Evolutionary conservation across 2,888 invertebrate genomes (phyloP).

Genomic region (Cataglyphis livida): DNA sequence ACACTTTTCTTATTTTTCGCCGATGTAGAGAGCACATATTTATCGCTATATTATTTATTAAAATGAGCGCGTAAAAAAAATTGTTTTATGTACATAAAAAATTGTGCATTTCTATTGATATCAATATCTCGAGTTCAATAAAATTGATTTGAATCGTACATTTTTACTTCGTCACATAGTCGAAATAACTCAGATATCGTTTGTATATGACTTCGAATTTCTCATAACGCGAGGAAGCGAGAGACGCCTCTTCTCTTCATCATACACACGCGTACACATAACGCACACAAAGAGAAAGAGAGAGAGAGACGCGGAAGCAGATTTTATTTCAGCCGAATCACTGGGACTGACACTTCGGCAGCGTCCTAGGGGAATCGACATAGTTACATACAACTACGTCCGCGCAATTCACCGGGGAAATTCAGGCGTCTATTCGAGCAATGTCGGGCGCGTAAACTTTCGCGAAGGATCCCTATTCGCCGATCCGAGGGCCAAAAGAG

Average conservation of each 20-base stretch:
- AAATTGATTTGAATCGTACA: background rate
- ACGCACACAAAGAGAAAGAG: background rate
- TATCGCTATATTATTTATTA: background rate
- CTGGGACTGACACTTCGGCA: constrained; percentile 70
- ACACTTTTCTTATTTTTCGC: constrained; percentile 5
- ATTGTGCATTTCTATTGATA: background rate
- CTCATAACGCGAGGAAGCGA: background rate
- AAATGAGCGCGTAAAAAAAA: background rate
- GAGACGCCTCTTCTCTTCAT: constrained; percentile 43
- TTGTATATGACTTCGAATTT: constrained; percentile 21
- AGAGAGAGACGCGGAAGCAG: constrained; percentile 55
- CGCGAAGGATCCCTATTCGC: constrained; percentile 72
- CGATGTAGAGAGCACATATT: background rate
- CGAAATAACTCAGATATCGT: constrained; percentile 2
- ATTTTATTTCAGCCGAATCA: constrained; percentile 75
- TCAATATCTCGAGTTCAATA: background rate
- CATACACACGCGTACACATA: background rate
- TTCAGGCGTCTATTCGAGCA: constrained; percentile 75
- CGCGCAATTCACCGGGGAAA: constrained; percentile 79
- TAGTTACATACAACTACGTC: constrained; percentile 69
- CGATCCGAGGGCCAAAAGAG: constrained; percentile 64
- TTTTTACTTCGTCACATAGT: background rate
- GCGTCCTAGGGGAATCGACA: constrained; percentile 62
- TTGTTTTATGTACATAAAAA: background rate
- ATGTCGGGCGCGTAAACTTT: constrained; percentile 77